Evolutionary conservation across 2,797 vertebrate species (phyloP), one percentile per base, ranked within the genome.

Genomic region (Tadarida brasiliensis): DNA sequence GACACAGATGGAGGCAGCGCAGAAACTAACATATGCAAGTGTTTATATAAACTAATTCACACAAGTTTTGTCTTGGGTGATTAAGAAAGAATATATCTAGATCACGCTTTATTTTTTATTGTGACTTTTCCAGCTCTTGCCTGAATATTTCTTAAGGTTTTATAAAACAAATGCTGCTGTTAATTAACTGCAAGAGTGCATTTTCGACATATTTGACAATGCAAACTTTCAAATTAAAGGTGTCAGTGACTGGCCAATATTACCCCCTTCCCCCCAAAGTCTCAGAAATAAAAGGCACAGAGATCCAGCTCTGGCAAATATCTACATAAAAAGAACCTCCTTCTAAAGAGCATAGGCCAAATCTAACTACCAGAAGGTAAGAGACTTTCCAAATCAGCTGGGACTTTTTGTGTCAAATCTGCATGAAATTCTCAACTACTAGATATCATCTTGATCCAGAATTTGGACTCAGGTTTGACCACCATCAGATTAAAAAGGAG

Each of bases 161-260:
- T 90, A 94, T 97, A 96, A 78, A 77, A 95, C 78, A 97, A 80
- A 94, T 70, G 98, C 98, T 98, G 98, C 98, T 98, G 96, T 88
- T 97, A 95, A 92, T 91, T 90, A 97, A 98, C 94, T 74, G 91
- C 97, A 94, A 97, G 95, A 91, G 97, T 71, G 98, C 98, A 98
- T 98, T 99, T 98, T 98, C 98, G 90, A 97, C 96, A 93, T 95
- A 83, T 95, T 94, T 96, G 89, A 97, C 82, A 82, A 94, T 97
- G 94, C 96, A 14, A 2, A 35, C 57, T 94, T 97, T 93, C 91
- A 94, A 80, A 94, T 91, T 88, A 94, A 94, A 92, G 70, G 57
- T 80, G 33, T 70, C 71, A 67, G 57, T 82, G 39, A 91, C 24
- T 89, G 70, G 68, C 86, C 71, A 82, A 77, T 93, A 77, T 68